Percentiles rank a stretch among this genome's conserved stretches.
These are phyloP conservation scores for Eupeodes corollae DNA, from an alignment of 1,140 invertebrate genomes.

Conservation along the genomic window DNA sequence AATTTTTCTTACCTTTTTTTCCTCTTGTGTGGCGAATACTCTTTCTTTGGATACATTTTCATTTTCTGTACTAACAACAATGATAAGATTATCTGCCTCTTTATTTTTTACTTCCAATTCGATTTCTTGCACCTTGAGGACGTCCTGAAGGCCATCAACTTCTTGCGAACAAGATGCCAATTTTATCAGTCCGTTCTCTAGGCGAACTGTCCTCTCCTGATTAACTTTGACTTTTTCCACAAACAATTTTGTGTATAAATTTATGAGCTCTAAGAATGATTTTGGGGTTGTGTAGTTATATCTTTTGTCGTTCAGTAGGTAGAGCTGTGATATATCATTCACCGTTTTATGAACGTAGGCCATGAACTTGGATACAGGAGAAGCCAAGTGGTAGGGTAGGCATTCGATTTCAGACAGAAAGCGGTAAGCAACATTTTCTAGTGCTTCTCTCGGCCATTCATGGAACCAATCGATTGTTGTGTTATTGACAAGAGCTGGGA, in stretches of 20 bases:
- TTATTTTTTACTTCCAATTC: constrained; percentile 80
- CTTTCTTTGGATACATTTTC: constrained; percentile 83
- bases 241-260: constrained; percentile 73
- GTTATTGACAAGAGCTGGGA: constrained; percentile 89
- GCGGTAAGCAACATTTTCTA: constrained; percentile 75
- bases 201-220: constrained; percentile 61
- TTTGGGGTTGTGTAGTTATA: constrained; percentile 96
- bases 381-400: constrained; percentile 48
- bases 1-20: constrained; percentile 79
- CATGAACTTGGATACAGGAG: constrained; percentile 76
- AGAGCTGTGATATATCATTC: constrained; percentile 71
- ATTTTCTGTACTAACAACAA: constrained; percentile 80
- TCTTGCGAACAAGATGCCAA: constrained; percentile 70
- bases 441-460: constrained; percentile 85
- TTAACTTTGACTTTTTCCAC: constrained; percentile 65
- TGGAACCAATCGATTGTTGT: constrained; percentile 94
- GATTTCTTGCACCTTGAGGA: constrained; percentile 78
- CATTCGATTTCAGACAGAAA: constrained; percentile 69
- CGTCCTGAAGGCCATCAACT: constrained; percentile 51
- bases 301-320: constrained; percentile 74
- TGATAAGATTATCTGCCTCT: constrained; percentile 80
- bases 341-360: constrained; percentile 80
- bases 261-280: constrained; percentile 88
- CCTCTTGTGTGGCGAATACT: constrained; percentile 67
- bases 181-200: constrained; percentile 83